These are phyloP conservation scores for Psophia crepitans DNA, from an alignment of 2,113 vertebrate species.

Conservation along the genomic window DNA sequence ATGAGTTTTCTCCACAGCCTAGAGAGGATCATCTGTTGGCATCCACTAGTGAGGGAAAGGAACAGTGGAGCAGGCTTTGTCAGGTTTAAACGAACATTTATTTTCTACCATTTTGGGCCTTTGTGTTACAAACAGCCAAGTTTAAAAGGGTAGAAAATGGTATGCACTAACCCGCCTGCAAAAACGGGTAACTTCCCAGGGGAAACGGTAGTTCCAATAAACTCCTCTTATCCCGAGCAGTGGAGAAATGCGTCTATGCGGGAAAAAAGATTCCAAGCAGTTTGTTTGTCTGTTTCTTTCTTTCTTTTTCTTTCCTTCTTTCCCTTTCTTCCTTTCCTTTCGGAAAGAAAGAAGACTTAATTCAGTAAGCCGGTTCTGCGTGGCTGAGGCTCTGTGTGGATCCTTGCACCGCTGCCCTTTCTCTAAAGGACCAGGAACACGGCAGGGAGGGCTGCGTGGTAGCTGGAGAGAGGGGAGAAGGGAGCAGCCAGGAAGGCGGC, in stretches of 20 bases:
- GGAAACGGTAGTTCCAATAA: background rate
- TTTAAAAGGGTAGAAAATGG: background rate
- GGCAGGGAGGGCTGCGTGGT: background rate
- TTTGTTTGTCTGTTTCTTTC: background rate
- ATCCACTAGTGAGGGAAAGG: background rate
- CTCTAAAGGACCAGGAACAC: background rate
- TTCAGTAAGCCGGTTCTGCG: background rate
- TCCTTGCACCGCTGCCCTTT: background rate
- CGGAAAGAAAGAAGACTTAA: background rate
- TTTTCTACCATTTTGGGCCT: background rate
- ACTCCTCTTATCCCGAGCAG: background rate
- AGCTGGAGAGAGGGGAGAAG: background rate
- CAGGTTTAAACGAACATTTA: background rate
- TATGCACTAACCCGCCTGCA: background rate
- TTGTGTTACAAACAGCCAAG: background rate
- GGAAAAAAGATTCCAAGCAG: background rate
- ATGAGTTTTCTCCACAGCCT: background rate
- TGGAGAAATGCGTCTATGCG: background rate
- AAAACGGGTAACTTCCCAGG: background rate
- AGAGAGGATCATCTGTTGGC: background rate
- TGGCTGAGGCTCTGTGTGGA: background rate
- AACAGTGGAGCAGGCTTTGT: background rate
- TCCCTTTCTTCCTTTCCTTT: background rate
- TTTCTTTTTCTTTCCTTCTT: background rate
- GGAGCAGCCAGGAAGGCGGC: background rate